Conservation (phyloP, 2,888 invertebrate genomes). For the Petrolisthes manimaculis region DNA sequence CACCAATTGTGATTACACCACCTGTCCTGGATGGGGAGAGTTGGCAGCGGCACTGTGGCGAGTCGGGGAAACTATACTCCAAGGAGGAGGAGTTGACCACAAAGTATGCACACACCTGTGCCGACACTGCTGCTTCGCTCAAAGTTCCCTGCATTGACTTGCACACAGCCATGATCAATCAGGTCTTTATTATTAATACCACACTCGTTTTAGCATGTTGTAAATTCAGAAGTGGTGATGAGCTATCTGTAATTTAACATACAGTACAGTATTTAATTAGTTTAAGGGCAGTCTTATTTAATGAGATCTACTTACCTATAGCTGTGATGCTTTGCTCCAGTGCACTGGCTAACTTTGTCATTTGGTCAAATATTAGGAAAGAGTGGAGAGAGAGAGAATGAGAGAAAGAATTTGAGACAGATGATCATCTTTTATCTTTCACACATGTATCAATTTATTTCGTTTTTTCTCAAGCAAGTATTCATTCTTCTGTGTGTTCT, state of each 20-base stretch:
- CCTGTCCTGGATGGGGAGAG: slow-evolving; percentile 35
- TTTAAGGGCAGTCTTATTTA: no score
- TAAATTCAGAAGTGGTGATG: no score
- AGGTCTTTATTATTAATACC: slow-evolving; percentile 16
- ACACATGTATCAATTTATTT: neutral
- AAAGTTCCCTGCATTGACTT: slow-evolving; percentile 46
- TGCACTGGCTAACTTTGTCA: no score
- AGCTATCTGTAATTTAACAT: no score
- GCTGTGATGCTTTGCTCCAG: no score
- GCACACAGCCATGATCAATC: slow-evolving; percentile 45
- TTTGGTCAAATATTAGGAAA: no score
- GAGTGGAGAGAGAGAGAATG: no score
- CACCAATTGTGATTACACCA: slow-evolving; percentile 43
- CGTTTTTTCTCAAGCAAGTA: neutral
- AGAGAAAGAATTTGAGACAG: neutral
- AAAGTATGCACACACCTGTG: slow-evolving; percentile 44
- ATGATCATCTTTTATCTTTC: neutral
- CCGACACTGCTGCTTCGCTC: slow-evolving; percentile 2
- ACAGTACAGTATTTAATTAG: no score
- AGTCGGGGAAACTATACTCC: neutral
- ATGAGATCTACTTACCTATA: no score
- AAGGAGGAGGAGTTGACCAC: slow-evolving; percentile 36
- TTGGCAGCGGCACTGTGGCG: slow-evolving; percentile 10
- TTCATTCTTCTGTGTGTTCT: neutral
- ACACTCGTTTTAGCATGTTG: no score